Evolutionary conservation across 2,797 vertebrate species (phyloP).

Genomic region (Tragopan temminckii): DNA sequence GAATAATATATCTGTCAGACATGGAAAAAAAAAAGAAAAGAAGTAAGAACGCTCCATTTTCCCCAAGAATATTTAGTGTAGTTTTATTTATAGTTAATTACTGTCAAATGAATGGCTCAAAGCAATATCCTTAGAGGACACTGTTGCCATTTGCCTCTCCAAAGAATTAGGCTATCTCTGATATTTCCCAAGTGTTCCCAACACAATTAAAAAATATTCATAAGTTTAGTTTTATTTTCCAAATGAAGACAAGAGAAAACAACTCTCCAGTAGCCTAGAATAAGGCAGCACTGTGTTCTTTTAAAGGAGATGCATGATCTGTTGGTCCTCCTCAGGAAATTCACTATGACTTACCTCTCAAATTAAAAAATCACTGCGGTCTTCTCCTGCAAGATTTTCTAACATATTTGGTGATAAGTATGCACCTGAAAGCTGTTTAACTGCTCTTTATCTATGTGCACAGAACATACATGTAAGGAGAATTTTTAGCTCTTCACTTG

Average conservation of each 20-base stretch:
- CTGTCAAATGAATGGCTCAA: not conserved
- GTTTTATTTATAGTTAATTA: not conserved
- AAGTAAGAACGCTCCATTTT: not conserved
- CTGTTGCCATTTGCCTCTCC: not conserved
- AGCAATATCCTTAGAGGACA: not conserved
- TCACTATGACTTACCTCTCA: not conserved
- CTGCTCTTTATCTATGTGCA: not conserved
- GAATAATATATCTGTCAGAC: fast-evolving
- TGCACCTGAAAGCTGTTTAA: not conserved
- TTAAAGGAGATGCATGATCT: fast-evolving
- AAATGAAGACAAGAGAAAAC: not conserved
- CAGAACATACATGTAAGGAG: not conserved
- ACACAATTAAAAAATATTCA: not conserved
- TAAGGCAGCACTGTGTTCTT: not conserved
- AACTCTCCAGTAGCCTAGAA: not conserved
- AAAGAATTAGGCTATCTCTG: not conserved
- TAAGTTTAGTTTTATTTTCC: not conserved
- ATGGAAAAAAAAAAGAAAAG: not conserved
- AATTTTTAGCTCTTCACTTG: not conserved
- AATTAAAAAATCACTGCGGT: not conserved
- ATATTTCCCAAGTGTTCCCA: not conserved
- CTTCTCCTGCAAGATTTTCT: not conserved
- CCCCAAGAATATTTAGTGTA: not conserved
- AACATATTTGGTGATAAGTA: not conserved
- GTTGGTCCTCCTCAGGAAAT: not conserved